Base-by-base conservation (phyloP, 1,140 invertebrate genomes). In the Uloborus diversus region DNA sequence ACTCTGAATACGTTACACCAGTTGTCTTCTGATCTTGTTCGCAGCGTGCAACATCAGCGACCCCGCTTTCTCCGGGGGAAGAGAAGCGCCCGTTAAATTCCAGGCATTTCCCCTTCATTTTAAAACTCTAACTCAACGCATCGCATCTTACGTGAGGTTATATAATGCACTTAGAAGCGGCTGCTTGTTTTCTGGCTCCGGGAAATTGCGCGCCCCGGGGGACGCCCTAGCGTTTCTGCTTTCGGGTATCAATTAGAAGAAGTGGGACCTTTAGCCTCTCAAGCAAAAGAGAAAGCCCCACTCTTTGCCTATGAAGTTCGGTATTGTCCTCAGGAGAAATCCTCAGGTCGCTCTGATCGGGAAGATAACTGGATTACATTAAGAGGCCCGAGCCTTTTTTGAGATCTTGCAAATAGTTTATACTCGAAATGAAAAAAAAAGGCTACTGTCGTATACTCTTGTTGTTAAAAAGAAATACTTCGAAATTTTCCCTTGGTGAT, bases 131-230 rank as follows among this genome's bases (percentile, higher is more conserved):
- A 78, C 61, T 78, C 73, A 66, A 66, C 61, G 73, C 73, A 78
- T 78, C 73, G 57, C 30, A 56, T 53, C 61, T 78, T 78, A 78
- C 73, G 73, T 78, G 73, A 78, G 73, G 62, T 78, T 78, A 78
- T 78, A 78, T 75, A 75, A 75, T 75, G 64, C 53, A 75, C 71
- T 75, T 75, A 75, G 33, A 62, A 30, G n/a, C n/a, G 56, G 35
- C 32, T 57, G 56, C 71, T 75, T 75, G 71, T 75, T 75, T 70
- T 75, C 71, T 75, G 51, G 20, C 17, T n/a, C 32, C 68, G 59
- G 59, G 37, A 14, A 69, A 69, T 30, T 56, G 47, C 28, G 66
- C 32, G 42, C n/a, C 66, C 35, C 73, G 20, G 25, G 62, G 62
- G 73, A 73, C 23, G n/a, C 7, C n/a, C n/a, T n/a, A 37, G n/a